Evolutionary conservation across 2,797 vertebrate species (phyloP).

Genomic region (Myoxocephalus aenaeus): DNA sequence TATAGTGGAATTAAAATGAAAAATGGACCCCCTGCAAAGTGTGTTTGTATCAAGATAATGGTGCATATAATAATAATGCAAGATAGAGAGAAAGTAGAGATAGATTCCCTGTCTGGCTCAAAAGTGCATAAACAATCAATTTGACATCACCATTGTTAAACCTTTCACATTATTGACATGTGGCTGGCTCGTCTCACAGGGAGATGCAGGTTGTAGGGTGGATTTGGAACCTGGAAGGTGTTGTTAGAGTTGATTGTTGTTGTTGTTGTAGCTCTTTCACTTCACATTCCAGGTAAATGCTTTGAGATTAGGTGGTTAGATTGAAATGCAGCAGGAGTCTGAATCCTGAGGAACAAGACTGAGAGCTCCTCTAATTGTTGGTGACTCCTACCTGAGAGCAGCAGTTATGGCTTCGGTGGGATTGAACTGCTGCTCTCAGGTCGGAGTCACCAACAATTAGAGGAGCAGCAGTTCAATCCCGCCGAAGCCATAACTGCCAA

Average conservation of each 20-base stretch:
- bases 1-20: conserved; percentile 76
- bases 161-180: conserved; percentile 20
- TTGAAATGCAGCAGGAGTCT: conserved; percentile 26
- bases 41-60: conserved; percentile 64
- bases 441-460: too few species aligned
- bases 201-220: neutral
- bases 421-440: too few species aligned
- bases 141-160: conserved; percentile 39
- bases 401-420: neutral
- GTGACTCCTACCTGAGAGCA: neutral
- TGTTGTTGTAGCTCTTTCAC: conserved; percentile 13
- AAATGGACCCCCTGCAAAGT: conserved; percentile 52
- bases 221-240: neutral
- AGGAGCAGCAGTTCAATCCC: conserved; percentile 8
- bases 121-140: conserved; percentile 25
- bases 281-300: conserved; percentile 21
- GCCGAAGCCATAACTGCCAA: neutral
- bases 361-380: conserved; percentile 17
- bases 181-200: conserved; percentile 10
- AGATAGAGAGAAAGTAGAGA: conserved; percentile 19
- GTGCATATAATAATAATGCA: conserved; percentile 51
- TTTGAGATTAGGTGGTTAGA: conserved; percentile 22
- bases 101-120: conserved; percentile 17
- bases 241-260: conserved; percentile 17
- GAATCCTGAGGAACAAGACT: conserved; percentile 26